These are phyloP conservation scores for Eupelmus urozonus DNA, from an alignment of 2,888 invertebrate species.

Conservation along the genomic window DNA sequence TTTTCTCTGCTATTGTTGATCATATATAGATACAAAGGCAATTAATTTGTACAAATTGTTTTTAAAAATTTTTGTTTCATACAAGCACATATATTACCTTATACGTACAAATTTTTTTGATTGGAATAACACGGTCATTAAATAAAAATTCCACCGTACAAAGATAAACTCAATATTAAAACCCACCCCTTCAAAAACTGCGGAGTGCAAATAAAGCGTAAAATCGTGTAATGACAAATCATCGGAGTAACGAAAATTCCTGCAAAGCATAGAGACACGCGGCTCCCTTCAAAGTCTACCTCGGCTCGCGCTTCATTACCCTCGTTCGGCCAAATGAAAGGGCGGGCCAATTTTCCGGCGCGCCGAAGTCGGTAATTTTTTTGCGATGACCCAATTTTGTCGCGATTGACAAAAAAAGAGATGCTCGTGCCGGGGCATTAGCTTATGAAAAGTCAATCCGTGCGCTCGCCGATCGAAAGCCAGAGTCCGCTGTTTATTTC, in stretches of 20 bases:
- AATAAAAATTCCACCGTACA: constrained; percentile 1
- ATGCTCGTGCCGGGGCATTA: not conserved
- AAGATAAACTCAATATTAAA: too few relatives aligned
- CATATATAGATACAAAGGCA: too few relatives aligned
- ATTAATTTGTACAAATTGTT: too few relatives aligned
- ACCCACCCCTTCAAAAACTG: not conserved
- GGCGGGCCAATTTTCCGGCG: constrained; percentile 14
- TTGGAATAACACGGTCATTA: too few relatives aligned
- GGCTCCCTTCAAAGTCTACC: not conserved
- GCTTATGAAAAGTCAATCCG: constrained; percentile 17
- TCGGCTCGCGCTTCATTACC: constrained; percentile 39
- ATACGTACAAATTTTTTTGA: too few relatives aligned
- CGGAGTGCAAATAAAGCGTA: constrained; percentile 2
- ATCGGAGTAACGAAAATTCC: constrained; percentile 10
- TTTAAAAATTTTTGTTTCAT: too few relatives aligned
- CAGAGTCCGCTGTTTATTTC: not conserved
- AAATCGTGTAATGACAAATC: constrained; percentile 28
- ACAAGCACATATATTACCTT: too few relatives aligned
- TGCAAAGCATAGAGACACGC: not conserved
- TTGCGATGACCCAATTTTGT: constrained; percentile 23
- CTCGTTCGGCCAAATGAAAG: constrained; percentile 33
- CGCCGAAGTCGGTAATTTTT: constrained; percentile 14
- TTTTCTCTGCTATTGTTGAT: too few relatives aligned
- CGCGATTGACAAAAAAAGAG: not conserved
- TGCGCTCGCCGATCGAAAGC: not conserved